These are phyloP conservation scores for Periparus ater DNA, from an alignment of 2,797 vertebrate genomes.

Conservation along the genomic window DNA sequence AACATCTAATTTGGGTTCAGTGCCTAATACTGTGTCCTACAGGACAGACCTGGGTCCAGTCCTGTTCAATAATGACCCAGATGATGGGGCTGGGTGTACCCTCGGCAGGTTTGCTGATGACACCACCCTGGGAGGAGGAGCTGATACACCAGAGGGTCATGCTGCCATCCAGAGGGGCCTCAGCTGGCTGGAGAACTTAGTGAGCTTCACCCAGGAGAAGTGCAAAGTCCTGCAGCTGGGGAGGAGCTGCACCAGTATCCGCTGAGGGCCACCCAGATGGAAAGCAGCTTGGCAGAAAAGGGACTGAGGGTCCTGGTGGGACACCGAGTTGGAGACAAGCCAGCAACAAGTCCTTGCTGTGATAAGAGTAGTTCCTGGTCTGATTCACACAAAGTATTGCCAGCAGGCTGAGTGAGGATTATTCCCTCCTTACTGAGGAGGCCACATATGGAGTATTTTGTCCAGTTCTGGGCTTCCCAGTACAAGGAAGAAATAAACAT, in stretches of 20 bases:
- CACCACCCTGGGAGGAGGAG: not conserved
- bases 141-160: not conserved
- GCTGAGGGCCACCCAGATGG: not conserved
- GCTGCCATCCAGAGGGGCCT: not conserved
- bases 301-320: not conserved
- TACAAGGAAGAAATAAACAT: not conserved
- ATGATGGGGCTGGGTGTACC: not conserved
- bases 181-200: not conserved
- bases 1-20: not conserved
- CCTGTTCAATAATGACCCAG: not conserved
- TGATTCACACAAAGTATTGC: not conserved
- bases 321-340: not conserved
- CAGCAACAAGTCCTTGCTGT: not conserved
- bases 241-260: not conserved
- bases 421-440: not conserved
- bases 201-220: not conserved
- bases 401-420: not conserved
- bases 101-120: not conserved
- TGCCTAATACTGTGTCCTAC: not conserved
- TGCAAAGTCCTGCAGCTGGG: not conserved
- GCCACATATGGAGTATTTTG: not conserved
- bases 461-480: not conserved
- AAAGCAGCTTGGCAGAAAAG: not conserved
- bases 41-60: not conserved
- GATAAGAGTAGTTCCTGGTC: not conserved